Evolutionary conservation across 2,113 vertebrate species (phyloP).

Genomic region (Ptilonorhynchus violaceus): DNA sequence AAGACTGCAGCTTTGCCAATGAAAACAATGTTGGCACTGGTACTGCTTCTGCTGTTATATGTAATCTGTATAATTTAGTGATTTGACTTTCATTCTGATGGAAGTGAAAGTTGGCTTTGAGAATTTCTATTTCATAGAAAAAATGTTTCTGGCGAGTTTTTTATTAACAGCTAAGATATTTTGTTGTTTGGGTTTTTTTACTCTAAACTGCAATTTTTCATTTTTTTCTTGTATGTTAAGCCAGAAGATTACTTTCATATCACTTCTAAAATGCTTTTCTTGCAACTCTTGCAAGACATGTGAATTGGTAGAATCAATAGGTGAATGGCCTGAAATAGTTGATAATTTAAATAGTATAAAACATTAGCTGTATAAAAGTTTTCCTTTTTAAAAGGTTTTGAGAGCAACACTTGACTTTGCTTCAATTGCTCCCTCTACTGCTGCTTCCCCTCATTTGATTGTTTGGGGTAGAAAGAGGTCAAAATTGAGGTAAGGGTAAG

Average conservation of each 20-base stretch:
- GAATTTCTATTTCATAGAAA: background rate
- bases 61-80: background rate
- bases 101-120: background rate
- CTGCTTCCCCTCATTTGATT: background rate
- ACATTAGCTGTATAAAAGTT: background rate
- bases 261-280: background rate
- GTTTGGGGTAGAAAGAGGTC: background rate
- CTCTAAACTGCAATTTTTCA: background rate
- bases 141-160: background rate
- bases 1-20: background rate
- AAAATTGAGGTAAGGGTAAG: background rate
- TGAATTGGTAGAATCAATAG: background rate
- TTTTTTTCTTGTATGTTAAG: background rate
- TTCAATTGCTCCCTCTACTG: background rate
- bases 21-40: background rate
- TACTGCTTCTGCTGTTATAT: background rate
- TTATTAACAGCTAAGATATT: background rate
- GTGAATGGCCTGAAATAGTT: background rate
- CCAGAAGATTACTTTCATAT: background rate
- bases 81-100: background rate
- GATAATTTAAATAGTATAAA: background rate
- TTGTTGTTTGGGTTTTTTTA: background rate
- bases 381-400: background rate
- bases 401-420: background rate
- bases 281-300: background rate